A percentile compares a stretch with the other conserved stretches of the same genome.
phyloP scores from a whole-genome alignment of 2,888 invertebrate species.

The Cotesia congregata region DNA sequence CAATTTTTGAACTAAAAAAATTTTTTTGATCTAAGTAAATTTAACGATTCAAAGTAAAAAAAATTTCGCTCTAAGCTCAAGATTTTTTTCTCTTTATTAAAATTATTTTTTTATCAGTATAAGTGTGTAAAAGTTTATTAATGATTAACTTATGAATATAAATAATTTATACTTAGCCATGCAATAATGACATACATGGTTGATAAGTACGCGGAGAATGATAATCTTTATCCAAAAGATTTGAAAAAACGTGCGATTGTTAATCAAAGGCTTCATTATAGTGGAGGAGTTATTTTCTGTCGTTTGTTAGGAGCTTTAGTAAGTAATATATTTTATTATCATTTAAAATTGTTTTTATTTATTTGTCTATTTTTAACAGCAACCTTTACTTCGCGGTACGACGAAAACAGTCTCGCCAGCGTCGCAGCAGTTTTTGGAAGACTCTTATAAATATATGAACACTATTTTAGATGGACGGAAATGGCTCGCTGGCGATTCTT shows the following conservation, averaged over 20 bases:
- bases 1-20: too few species aligned
- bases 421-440: constrained; percentile 60
- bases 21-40: too few species aligned
- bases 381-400: constrained; percentile 62
- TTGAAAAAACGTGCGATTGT: constrained; percentile 71
- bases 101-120: background rate
- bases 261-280: constrained; percentile 73
- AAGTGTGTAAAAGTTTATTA: too few species aligned
- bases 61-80: too few species aligned
- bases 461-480: constrained; percentile 60
- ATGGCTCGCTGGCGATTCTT: constrained; percentile 55
- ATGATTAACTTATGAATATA: background rate
- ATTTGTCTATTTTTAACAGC: constrained; percentile 49
- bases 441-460: constrained; percentile 64
- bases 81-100: too few species aligned
- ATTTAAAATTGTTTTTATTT: background rate
- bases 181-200: constrained; percentile 72
- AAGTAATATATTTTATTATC: constrained; percentile 54
- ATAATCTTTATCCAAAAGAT: constrained; percentile 74
- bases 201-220: constrained; percentile 72
- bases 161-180: constrained; percentile 67
- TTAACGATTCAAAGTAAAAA: too few species aligned
- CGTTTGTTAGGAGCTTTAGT: constrained; percentile 71
- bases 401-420: constrained; percentile 59
- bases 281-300: constrained; percentile 72